Conservation (phyloP, 1,140 invertebrate species). For the Drosophila sulfurigaster region DNA sequence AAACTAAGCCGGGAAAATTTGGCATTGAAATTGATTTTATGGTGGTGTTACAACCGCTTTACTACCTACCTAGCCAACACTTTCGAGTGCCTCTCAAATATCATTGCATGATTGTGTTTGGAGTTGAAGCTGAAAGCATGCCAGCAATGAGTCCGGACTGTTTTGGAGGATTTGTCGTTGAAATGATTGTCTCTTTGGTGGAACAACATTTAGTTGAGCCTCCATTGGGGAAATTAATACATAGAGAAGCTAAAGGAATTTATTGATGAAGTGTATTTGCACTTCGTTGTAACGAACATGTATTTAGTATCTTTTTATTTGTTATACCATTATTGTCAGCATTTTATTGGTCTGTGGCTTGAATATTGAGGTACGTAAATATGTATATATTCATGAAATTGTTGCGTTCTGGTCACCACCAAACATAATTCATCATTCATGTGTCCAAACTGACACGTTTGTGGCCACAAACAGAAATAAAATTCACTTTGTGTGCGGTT, state of each 20-base stretch:
- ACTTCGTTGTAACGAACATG: constrained; percentile 1
- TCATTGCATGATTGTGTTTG: neutral
- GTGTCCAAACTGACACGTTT: constrained; percentile 80
- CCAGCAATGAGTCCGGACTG: neutral
- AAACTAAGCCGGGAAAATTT: constrained; percentile 51
- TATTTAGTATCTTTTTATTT: neutral
- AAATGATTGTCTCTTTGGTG: too few relatives aligned
- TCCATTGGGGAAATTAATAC: too few relatives aligned
- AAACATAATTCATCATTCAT: constrained; percentile 80
- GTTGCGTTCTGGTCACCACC: constrained; percentile 32
- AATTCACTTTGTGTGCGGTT: constrained; percentile 79
- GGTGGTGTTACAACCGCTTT: constrained; percentile 46
- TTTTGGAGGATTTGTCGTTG: neutral
- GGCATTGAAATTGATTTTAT: constrained; percentile 71
- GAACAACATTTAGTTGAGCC: too few relatives aligned
- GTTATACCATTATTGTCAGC: constrained; percentile 3
- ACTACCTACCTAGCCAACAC: constrained; percentile 17
- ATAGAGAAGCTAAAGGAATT: neutral
- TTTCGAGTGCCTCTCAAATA: constrained; percentile 2
- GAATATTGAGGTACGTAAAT: constrained; percentile 18
- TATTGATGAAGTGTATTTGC: constrained; percentile 20
- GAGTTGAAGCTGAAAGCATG: too few relatives aligned
- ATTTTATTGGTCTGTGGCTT: constrained; percentile 40
- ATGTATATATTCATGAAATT: constrained; percentile 30
- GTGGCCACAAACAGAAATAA: constrained; percentile 77